Base-by-base conservation (phyloP, 64 coral and sea anemone species). In the Anthopleura sola region DNA sequence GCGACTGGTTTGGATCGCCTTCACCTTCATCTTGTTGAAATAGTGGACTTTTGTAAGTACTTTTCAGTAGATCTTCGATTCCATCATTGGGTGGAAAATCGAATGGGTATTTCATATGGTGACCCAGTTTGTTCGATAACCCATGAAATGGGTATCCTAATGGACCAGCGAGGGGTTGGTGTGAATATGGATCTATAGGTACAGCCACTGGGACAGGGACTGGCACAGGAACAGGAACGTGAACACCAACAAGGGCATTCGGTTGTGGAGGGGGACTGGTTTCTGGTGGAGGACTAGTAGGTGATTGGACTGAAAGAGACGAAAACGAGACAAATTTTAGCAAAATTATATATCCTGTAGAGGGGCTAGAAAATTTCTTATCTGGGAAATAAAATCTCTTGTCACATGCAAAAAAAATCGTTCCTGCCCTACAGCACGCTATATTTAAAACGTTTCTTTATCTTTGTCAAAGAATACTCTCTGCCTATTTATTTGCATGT, bases 151-250 rank as follows among this genome's bases (percentile, higher is more conserved):
- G 77, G 19, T 83, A 29, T 32, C 23, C 20, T 6, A n/a, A 2
- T 20, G 38, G 47, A 49, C 82, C 49, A 56, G 49, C 13, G 2
- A 83, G 10, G n/a, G 82, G 82, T 83, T 32, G 82, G 21, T 53
- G 82, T 24, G 26, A 54, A 1, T 24, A 37, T 54, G 48, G 82
- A 29, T 83, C 49, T 4, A 83, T 34, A 23, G 82, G 82, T 16
- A 83, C 50, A 16, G 82, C 19, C 0, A 83, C 50, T 14, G 49
- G 82, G 0, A 83, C 82, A 54, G 82, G 82, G 9, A 83, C 82
- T 28, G 82, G 82, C 0, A 83, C 82, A 13, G 78, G 78, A 3
- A 81, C 37, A 14, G 78, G 78, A 2, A 81, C 37, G 51, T 56
- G 82, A 31, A 83, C 50, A 56, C 82, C 49, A 3, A 83, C 10